A percentile compares a stretch with the other conserved stretches of the same genome.
These are phyloP conservation scores for Yasuhikotakia modesta DNA, from an alignment of 2,797 vertebrate genomes.

Conservation along the genomic window DNA sequence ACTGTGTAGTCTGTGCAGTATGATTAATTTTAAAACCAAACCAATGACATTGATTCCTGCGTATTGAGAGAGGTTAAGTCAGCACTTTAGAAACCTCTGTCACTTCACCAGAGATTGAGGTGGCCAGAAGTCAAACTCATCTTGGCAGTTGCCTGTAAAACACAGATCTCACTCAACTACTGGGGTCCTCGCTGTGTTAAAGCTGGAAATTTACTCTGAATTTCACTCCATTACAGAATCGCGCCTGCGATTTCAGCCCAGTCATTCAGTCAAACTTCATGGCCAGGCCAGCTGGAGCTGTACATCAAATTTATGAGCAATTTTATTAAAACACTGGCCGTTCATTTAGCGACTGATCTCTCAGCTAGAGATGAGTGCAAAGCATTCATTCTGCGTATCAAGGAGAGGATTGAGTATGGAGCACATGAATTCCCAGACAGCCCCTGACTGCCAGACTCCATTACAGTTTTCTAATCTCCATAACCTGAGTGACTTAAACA, in stretches of 20 bases:
- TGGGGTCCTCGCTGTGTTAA: slow-evolving; percentile 2
- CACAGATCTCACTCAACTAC: slow-evolving; percentile 24
- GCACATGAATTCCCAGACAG: slow-evolving; percentile 46
- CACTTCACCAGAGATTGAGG: slow-evolving; percentile 41
- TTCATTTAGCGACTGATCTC: slow-evolving; percentile 16
- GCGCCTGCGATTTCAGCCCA: slow-evolving; percentile 15
- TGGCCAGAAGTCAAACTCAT: slow-evolving; percentile 55
- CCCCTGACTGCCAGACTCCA: slow-evolving; percentile 48
- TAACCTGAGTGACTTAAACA: slow-evolving; percentile 37
- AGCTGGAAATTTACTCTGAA: slow-evolving; percentile 22
- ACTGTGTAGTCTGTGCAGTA: slow-evolving; percentile 11
- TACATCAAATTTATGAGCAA: slow-evolving; percentile 7
- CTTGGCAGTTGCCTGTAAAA: slow-evolving; percentile 34
- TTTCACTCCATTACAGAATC: slow-evolving; percentile 40
- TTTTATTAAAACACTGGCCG: slow-evolving; percentile 4
- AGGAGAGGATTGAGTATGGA: slow-evolving; percentile 20
- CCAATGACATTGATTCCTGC: slow-evolving; percentile 20
- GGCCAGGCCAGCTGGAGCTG: slow-evolving; percentile 5
- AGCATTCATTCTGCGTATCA: slow-evolving; percentile 28
- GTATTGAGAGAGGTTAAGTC: slow-evolving; percentile 11
- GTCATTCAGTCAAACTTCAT: slow-evolving; percentile 24
- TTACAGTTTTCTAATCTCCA: slow-evolving; percentile 45
- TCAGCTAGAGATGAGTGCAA: not conserved
- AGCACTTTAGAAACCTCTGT: slow-evolving; percentile 36
- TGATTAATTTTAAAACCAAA: slow-evolving; percentile 26